Evolutionary conservation across 2,888 invertebrate species (phyloP), one percentile per base, ranked within the genome.

Genomic region (Drosophila mulleri): DNA sequence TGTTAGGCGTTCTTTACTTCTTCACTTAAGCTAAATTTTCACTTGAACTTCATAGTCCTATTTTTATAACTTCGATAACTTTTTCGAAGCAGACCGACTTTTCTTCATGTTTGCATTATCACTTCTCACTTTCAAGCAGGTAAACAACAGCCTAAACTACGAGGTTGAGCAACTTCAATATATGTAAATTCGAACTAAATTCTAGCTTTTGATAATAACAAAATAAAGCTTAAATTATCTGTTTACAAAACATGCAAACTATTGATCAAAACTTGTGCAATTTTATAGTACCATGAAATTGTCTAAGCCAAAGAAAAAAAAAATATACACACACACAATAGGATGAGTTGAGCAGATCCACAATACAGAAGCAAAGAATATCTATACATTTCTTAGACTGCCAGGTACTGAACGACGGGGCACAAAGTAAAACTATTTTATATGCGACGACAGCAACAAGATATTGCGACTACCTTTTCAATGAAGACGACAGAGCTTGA

Each of bases 401-500:
- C 57, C 61, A 81, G 70, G 68, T 76, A 80, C 72, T 71, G 80
- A 69, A 62, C 63, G 78, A 69, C 57, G 67, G 41, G 23, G 56
- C 62, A 57, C 67, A 78, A 66, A 67, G 63, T 72, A 56, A 77
- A 85, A 88, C 88, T 84, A 85, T 85, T 88, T 85, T 76, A 72
- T 83, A 83, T 82, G 78, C 82, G 67, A 73, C 69, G 67, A 70
- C 71, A 74, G 75, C 73, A 82, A 78, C 80, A 75, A 81, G 80
- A 83, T 83, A 79, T 77, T 76, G 77, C 71, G 77, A 79, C 81
- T 84, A 84, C 84, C 88, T 84, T 85, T 72, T 54, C 56, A 9
- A 52, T 18, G 47, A 20, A 41, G 14, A n/a, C 42, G 37, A 35
- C 14, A 14, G 16, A 8, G 2, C 16, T 35, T 37, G 39, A 18